phyloP scores from a whole-genome alignment of 2,113 vertebrate genomes.

The western clawed frog (Xenopus tropicalis) region UCB_Xtro_10.0 CM004446.2:100817501-100818000 shows the following conservation, averaged over 20 bases:
- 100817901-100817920: no score
- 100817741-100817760: conserved; percentile 29
- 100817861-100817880: neutral
- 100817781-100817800: conserved; percentile 32
- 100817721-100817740: conserved; percentile 13
- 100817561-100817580: no score
- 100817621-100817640: no score
- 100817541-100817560: no score
- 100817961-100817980: no score
- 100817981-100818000: no score
- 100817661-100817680: conserved; percentile 35
- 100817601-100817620: no score
- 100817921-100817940: no score
- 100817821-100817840: conserved; percentile 25
- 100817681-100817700: conserved; percentile 11
- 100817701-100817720: conserved; percentile 16
- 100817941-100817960: no score
- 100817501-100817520: no score
- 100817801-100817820: conserved; percentile 32
- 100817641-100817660: conserved; percentile 12
- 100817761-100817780: conserved; percentile 24
- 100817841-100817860: conserved; percentile 19
- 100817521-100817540: no score
- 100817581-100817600: no score
- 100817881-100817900: conserved; percentile 16